Base-by-base conservation (phyloP, 2,113 vertebrate genomes). In the Xenus cinereus region DNA sequence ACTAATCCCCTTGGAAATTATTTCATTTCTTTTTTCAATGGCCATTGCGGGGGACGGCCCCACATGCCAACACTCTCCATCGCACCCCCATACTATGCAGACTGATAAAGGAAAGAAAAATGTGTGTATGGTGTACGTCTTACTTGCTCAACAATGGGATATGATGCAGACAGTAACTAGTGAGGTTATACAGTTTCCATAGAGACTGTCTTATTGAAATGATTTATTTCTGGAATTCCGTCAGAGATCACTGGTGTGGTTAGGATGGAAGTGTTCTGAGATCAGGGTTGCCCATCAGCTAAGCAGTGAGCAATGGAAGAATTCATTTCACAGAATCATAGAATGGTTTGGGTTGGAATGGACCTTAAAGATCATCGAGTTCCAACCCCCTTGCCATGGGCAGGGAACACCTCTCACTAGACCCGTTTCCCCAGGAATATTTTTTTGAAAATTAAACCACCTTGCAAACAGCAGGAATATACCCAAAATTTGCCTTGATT, bases 161-260 rank as follows among this genome's bases (percentile, higher is more conserved):
- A 77, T 79, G 33, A 28, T 73, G 93, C 80, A 96, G 24, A 37
- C 51, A 87, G 80, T 56, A 91, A 92, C 66, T 74, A 88, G 77
- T 56, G 64, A 79, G 72, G 71, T 84, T 75, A 53, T 41, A 64
- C 43, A 39, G 96, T 98, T 97, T 96, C 98, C 96, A 97, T 95
- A 95, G 96, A 69, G 87, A 97, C 39, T 57, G 59, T 78, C 77
- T 90, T 56, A 60, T 83, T 80, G 75, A 59, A 95, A 89, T 92
- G 14, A 90, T 89, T 83, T 97, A 66, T 96, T 95, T 93, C 89
- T 97, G 90, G 94, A 96, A 89, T 96, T 94, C 81, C 68, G 72
- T 91, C 94, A 98, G 84, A 26, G 3, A 94, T 62, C 66, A 97
- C 62, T 5, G 10, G 32, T n/a, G 24, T 75, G 77, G 94, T 88